These are phyloP conservation scores for Trichogramma dendrolimi DNA, from an alignment of 2,888 invertebrate species.

Conservation along the genomic window DNA sequence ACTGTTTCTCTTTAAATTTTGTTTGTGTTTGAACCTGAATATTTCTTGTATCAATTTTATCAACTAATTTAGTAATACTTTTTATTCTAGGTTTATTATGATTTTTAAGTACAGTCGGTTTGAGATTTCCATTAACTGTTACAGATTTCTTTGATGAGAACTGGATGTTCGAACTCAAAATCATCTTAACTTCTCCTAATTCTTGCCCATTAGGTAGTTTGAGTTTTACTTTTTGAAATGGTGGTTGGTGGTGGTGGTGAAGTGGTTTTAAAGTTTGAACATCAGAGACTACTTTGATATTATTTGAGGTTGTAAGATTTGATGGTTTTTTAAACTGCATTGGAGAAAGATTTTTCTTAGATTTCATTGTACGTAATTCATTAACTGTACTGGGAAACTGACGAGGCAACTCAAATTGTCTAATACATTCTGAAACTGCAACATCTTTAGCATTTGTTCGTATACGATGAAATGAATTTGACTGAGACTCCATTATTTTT, in stretches of 20 bases:
- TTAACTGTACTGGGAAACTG: slow-evolving; percentile 37
- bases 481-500: too few relatives aligned
- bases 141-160: too few relatives aligned
- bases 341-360: background rate
- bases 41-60: background rate
- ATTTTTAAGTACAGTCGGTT: too few relatives aligned
- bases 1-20: too few relatives aligned
- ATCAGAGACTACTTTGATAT: slow-evolving; percentile 8
- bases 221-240: slow-evolving; percentile 39
- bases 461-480: too few relatives aligned
- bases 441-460: slow-evolving; percentile 8
- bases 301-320: background rate
- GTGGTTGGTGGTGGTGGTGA: too few relatives aligned
- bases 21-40: too few relatives aligned
- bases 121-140: too few relatives aligned
- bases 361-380: slow-evolving; percentile 7
- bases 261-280: too few relatives aligned
- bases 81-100: slow-evolving; percentile 9
- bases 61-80: slow-evolving; percentile 1
- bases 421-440: slow-evolving; percentile 31
- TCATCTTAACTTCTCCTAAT: slow-evolving; percentile 41
- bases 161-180: slow-evolving; percentile 24
- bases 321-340: slow-evolving; percentile 4
- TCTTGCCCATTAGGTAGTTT: slow-evolving; percentile 40
- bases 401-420: slow-evolving; percentile 38